Conservation (phyloP, 2,888 invertebrate species). For the Operophtera brumata region DNA sequence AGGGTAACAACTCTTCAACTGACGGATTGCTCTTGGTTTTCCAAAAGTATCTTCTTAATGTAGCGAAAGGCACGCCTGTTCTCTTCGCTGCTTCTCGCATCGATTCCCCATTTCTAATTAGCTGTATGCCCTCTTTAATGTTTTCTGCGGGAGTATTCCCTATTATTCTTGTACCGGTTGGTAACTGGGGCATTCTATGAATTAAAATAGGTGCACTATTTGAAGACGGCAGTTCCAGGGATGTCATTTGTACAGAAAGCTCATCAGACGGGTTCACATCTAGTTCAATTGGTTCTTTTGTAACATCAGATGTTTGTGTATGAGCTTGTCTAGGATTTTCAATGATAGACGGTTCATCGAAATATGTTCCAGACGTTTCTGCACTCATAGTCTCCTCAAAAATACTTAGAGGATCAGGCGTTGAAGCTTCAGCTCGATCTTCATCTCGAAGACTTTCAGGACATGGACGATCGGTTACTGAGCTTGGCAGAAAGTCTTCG, state of each 20-base stretch:
- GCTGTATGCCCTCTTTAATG: conserved; percentile 3
- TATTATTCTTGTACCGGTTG: neutral
- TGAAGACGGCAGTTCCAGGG: no score
- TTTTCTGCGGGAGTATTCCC: conserved; percentile 6
- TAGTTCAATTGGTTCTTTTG: no score
- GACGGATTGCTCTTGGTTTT: conserved; percentile 10
- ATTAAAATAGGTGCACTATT: no score
- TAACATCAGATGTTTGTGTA: no score
- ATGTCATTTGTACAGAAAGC: no score
- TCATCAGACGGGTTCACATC: no score
- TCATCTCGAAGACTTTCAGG: neutral
- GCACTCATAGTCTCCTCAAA: no score
- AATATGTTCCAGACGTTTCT: no score
- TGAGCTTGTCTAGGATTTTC: no score
- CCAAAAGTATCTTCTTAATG: conserved; percentile 1
- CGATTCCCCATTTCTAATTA: conserved; percentile 2
- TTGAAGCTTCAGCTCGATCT: no score
- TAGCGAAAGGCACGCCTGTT: conserved; percentile 5
- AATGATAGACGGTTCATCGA: no score
- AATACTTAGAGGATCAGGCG: no score
- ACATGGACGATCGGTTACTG: neutral
- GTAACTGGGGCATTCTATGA: neutral
- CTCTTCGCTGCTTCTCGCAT: conserved; percentile 6
- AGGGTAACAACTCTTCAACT: conserved; percentile 14
- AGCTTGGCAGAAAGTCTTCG: conserved; percentile 19